Conservation (phyloP, 2,113 vertebrate genomes). For the Notechis scutatus region DNA sequence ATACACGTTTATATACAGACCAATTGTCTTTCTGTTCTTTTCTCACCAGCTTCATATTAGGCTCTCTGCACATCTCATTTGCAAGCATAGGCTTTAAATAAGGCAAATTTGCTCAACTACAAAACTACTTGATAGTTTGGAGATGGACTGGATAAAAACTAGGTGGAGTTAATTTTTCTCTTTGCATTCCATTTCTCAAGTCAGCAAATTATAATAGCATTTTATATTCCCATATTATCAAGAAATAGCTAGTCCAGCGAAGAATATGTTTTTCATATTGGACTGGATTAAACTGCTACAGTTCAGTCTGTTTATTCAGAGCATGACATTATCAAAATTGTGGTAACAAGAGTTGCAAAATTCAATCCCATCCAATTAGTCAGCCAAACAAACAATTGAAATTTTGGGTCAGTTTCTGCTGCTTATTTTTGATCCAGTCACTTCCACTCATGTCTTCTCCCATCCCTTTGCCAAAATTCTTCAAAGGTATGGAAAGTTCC, state of each 20-base stretch:
- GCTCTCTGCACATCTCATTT: not conserved
- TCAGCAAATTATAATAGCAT: not conserved
- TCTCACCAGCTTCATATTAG: not conserved
- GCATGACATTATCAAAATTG: not conserved
- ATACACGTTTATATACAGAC: not conserved
- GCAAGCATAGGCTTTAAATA: not conserved
- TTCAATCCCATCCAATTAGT: not conserved
- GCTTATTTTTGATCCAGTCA: not conserved
- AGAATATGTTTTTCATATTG: not conserved
- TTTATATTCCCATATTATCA: not conserved
- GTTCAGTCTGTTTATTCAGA: not conserved
- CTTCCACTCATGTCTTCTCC: not conserved
- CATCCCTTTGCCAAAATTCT: not conserved
- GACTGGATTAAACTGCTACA: not conserved
- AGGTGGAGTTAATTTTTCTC: not conserved
- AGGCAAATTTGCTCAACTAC: not conserved
- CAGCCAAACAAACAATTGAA: not conserved
- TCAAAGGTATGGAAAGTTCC: not conserved
- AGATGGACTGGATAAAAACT: not conserved
- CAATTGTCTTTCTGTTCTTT: not conserved
- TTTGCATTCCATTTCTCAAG: not conserved
- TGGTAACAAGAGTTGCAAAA: not conserved
- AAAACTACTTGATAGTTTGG: not conserved
- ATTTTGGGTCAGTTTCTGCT: not conserved
- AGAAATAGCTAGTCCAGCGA: not conserved